These are phyloP conservation scores for Ormyrus thymus DNA, from an alignment of 2,888 invertebrate species.

Conservation along the genomic window DNA sequence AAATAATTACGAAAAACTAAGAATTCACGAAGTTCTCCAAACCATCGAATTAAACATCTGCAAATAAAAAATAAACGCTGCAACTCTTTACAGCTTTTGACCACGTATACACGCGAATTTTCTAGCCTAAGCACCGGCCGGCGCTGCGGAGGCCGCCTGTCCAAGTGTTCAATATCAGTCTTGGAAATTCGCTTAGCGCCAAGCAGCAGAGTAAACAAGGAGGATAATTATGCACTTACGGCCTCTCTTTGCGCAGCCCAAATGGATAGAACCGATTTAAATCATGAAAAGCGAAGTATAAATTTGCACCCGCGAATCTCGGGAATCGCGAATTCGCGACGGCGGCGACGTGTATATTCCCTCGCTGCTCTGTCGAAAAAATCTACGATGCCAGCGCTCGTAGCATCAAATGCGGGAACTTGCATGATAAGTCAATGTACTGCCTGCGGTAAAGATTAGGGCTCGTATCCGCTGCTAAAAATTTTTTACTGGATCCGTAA, in stretches of 20 bases:
- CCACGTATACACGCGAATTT: conserved; percentile 51
- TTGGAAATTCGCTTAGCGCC: no score
- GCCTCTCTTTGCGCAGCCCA: conserved; percentile 4
- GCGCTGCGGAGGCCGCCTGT: conserved; percentile 1
- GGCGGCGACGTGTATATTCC: not conserved
- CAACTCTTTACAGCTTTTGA: not conserved
- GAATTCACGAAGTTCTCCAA: no score
- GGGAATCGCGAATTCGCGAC: not conserved
- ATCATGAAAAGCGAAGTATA: conserved; percentile 44
- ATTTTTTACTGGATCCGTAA: no score
- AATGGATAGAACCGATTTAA: conserved; percentile 19
- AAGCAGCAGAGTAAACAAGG: not conserved
- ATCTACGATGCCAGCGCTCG: no score
- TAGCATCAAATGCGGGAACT: no score
- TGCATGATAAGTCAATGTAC: no score
- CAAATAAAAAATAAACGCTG: not conserved
- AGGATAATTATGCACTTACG: conserved; percentile 4
- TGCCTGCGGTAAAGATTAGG: no score
- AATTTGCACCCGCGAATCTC: not conserved
- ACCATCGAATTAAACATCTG: not conserved
- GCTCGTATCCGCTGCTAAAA: no score
- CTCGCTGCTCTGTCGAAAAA: no score
- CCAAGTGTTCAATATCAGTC: not conserved
- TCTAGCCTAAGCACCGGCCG: conserved; percentile 40
- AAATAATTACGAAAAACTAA: no score